Evolutionary conservation across 2,888 invertebrate species (phyloP), one percentile per base, ranked within the genome.

Genomic region (Myathropa florea): DNA sequence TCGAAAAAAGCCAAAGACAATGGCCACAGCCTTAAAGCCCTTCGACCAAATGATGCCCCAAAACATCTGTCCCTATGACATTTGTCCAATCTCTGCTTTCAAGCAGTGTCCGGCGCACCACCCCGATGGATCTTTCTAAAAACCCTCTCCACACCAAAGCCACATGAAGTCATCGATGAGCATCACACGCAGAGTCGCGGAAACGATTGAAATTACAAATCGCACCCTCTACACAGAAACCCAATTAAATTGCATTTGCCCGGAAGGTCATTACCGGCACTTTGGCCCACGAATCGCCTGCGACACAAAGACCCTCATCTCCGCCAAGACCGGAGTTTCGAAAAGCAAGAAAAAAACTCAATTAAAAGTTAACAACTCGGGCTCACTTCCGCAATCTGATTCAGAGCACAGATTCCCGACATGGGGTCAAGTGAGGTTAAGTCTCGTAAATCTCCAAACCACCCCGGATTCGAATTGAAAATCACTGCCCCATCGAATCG

Each of bases 401-500:
- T 12, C 39, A 4, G 33, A 7, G 33, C 39, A n/a, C 39, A n/a
- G 18, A 7, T 6, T 18, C 7, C 18, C 46, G 18, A 18, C 46
- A 46, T 6, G 7, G 18, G 46, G 46, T 46, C 46, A 46, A 46
- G 46, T 7, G 46, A 18, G 46, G 46, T 46, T 46, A 46, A 46
- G 46, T 46, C 46, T 46, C 46, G n/a, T 46, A 46, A 46, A 46
- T 46, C 46, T 46, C 18, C 6, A 18, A 46, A 18, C 46, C n/a
- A 7, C 46, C 46, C 6, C 7, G 0, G n/a, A 39, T n/a, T 33
- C 46, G 46, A 46, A 46, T 46, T 46, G 46, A 18, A 18, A 46
- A 46, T 46, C 46, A 46, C 6, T 18, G 46, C 18, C 46, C 18
- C 46, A 46, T 68, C 61, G 46, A 78, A 78, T 77, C 65, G 67